phyloP scores from a whole-genome alignment of 2,888 invertebrate genomes.

The Hemaris fuciformis region DNA sequence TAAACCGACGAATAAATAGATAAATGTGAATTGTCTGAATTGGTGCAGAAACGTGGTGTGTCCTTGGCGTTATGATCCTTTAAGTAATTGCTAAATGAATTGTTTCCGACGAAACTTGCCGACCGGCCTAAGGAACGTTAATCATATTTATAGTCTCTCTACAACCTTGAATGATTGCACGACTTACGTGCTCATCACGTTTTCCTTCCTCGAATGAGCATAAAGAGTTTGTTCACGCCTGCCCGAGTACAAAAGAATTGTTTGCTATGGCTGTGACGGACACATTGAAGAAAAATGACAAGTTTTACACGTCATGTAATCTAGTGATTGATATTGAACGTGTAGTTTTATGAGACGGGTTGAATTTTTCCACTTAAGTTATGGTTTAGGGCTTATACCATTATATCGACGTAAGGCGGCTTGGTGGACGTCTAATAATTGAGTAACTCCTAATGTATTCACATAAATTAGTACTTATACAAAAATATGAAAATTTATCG shows the following conservation, averaged over 20 bases:
- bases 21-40: slow-evolving; percentile 30
- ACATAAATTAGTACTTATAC: too few relatives aligned
- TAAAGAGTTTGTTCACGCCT: not conserved
- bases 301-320: slow-evolving; percentile 12
- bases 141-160: not conserved
- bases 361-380: too few relatives aligned
- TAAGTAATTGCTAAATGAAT: slow-evolving; percentile 44
- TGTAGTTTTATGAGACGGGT: not conserved
- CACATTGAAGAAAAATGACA: not conserved
- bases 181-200: not conserved
- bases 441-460: too few relatives aligned
- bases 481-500: too few relatives aligned
- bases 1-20: too few relatives aligned
- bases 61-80: slow-evolving; percentile 44
- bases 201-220: not conserved
- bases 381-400: too few relatives aligned
- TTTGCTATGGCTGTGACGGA: not conserved
- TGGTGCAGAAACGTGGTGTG: slow-evolving; percentile 23
- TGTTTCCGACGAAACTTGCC: slow-evolving; percentile 42
- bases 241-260: not conserved
- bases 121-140: not conserved
- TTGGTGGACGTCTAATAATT: too few relatives aligned
- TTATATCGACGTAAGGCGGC: too few relatives aligned
- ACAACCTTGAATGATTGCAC: not conserved
- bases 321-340: not conserved